phyloP scores from a whole-genome alignment of 2,797 vertebrate species.

The Sebastes trivittatus region DNA sequence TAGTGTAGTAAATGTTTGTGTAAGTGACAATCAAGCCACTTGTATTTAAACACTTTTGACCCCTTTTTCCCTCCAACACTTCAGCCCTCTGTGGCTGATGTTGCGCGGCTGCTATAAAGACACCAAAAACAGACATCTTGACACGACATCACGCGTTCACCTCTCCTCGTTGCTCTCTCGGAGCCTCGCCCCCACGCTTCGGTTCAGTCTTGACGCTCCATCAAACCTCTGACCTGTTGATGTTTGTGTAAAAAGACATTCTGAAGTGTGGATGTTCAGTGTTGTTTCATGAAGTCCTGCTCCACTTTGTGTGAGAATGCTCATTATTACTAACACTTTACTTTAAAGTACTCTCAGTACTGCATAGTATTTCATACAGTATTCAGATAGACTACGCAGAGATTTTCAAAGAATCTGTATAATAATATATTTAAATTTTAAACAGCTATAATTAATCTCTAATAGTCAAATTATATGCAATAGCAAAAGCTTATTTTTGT shows the following conservation, averaged over 20 bases:
- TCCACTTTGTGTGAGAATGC: conserved; percentile 6
- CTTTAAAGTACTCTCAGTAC: background rate
- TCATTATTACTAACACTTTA: background rate
- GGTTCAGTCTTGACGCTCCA: background rate
- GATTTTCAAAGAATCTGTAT: background rate
- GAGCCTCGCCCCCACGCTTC: conserved; percentile 3
- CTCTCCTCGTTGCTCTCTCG: conserved; percentile 1
- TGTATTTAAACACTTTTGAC: conserved; percentile 10
- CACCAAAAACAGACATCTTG: conserved; percentile 66
- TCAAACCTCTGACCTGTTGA: conserved; percentile 9
- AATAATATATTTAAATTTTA: background rate
- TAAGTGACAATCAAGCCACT: conserved; percentile 68
- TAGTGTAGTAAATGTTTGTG: conserved; percentile 29
- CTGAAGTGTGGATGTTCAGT: conserved; percentile 5
- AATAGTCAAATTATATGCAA: conserved; percentile 6
- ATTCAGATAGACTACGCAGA: background rate
- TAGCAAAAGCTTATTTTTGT: conserved; percentile 27
- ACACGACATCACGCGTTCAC: conserved; percentile 14
- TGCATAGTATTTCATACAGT: background rate
- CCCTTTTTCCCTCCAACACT: background rate
- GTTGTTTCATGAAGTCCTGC: conserved; percentile 11
- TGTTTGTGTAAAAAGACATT: conserved; percentile 14
- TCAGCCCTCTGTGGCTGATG: conserved; percentile 36
- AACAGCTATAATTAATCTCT: background rate
- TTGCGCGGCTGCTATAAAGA: conserved; percentile 68